These are phyloP conservation scores for Phoxinus dragarum DNA, from an alignment of 2,797 vertebrate species.

Conservation along the genomic window DNA sequence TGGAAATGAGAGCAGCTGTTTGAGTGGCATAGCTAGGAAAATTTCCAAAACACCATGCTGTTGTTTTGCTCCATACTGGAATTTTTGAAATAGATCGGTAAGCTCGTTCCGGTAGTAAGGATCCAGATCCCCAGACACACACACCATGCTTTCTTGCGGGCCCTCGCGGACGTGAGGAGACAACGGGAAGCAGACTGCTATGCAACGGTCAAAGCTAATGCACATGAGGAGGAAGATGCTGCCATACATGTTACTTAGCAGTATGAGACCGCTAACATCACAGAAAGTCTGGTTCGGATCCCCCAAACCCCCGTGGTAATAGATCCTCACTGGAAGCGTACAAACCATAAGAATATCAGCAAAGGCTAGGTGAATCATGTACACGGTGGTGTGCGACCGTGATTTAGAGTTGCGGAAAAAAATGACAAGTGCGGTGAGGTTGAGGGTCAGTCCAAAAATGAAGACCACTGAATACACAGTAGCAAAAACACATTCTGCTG, in stretches of 20 bases:
- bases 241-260: constrained; percentile 81
- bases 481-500: constrained; percentile 51
- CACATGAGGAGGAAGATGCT: constrained; percentile 79
- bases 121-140: constrained; percentile 76
- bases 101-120: constrained; percentile 68
- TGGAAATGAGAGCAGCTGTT: constrained; percentile 44
- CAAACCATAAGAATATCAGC: constrained; percentile 74
- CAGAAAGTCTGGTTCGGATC: constrained; percentile 44
- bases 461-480: constrained; percentile 67
- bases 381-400: constrained; percentile 73
- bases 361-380: constrained; percentile 79
- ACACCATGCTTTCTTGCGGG: constrained; percentile 70
- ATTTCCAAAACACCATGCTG: constrained; percentile 63
- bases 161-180: constrained; percentile 57
- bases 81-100: constrained; percentile 62
- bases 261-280: constrained; percentile 63
- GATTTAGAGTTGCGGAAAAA: constrained; percentile 66
- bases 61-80: rapidly evolving
- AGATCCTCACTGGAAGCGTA: constrained; percentile 75
- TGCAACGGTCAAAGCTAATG: constrained; percentile 77
- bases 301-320: constrained; percentile 45
- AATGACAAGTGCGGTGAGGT: constrained; percentile 69
- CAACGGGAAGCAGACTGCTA: constrained; percentile 77
- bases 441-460: constrained; percentile 67
- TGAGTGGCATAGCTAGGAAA: constrained; percentile 62